Evolutionary conservation across 2,888 invertebrate species (phyloP).

Genomic region (Embidobia sp.): DNA sequence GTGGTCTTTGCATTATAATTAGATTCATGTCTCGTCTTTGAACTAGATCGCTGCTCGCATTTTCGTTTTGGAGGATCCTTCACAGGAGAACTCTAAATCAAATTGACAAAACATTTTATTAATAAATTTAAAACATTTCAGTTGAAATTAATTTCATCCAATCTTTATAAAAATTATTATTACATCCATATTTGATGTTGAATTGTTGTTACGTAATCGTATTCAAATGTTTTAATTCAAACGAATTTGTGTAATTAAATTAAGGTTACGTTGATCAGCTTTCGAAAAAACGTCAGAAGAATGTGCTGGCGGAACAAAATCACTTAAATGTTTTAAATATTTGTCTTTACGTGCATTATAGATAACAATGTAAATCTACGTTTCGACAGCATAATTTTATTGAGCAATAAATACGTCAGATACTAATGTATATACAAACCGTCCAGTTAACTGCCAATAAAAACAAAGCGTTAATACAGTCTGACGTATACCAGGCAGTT

Average conservation of each 20-base stretch:
- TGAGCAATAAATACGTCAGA: constrained; percentile 7
- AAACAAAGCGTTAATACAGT: neutral
- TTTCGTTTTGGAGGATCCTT: constrained; percentile 20
- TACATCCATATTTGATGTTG: too few species aligned
- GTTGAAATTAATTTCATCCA: neutral
- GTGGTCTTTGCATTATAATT: constrained; percentile 1
- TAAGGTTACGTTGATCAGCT: too few species aligned
- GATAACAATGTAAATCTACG: constrained; percentile 1
- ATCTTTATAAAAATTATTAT: too few species aligned
- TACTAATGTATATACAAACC: constrained; percentile 1
- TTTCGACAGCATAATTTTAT: neutral
- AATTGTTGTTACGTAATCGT: too few species aligned
- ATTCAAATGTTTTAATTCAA: too few species aligned
- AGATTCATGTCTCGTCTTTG: constrained; percentile 32
- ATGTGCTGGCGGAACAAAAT: too few species aligned
- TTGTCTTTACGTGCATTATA: neutral
- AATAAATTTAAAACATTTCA: neutral
- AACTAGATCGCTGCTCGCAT: constrained; percentile 27
- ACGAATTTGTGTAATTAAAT: too few species aligned
- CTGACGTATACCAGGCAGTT: too few species aligned
- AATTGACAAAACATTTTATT: neutral
- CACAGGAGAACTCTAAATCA: constrained; percentile 17
- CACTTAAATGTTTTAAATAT: too few species aligned
- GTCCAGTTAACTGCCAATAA: neutral
- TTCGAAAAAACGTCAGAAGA: too few species aligned